These are phyloP conservation scores for Xenopus borealis DNA, from an alignment of 2,113 vertebrate species.

Conservation along the genomic window DNA sequence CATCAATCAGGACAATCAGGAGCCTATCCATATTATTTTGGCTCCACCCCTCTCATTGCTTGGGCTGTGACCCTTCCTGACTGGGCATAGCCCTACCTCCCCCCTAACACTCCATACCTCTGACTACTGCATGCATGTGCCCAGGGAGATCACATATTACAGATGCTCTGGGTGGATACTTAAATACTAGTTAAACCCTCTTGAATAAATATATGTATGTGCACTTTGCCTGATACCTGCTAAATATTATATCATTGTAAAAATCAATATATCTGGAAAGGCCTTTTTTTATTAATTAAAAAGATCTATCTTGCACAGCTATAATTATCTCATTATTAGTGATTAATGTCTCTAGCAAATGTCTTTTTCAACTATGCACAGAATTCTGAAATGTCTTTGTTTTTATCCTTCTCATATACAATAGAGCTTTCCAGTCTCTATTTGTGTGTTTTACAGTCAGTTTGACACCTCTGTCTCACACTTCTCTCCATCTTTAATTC, in stretches of 20 bases:
- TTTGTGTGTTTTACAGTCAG: neutral
- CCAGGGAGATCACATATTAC: too few species aligned
- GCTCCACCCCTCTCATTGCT: constrained; percentile 30
- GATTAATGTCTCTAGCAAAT: too few species aligned
- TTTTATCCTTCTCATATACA: neutral
- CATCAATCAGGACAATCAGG: constrained; percentile 46
- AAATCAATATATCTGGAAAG: too few species aligned
- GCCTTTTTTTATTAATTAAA: too few species aligned
- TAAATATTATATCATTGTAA: too few species aligned
- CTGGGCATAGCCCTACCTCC: constrained; percentile 6
- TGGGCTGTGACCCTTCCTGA: constrained; percentile 16
- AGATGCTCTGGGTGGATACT: too few species aligned
- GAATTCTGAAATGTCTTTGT: neutral
- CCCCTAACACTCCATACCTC: constrained; percentile 6
- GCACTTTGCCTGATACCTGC: too few species aligned
- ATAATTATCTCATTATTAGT: too few species aligned
- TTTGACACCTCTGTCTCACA: constrained; percentile 1
- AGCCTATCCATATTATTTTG: constrained; percentile 37
- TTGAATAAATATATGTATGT: too few species aligned
- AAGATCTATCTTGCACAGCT: too few species aligned
- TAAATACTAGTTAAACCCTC: too few species aligned
- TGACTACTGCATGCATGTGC: constrained; percentile 4
- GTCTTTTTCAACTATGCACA: too few species aligned
- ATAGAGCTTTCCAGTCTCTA: neutral
- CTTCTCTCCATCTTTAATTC: neutral